These are phyloP conservation scores for Atherix ibis DNA, from an alignment of 2,888 invertebrate species.

Conservation along the genomic window DNA sequence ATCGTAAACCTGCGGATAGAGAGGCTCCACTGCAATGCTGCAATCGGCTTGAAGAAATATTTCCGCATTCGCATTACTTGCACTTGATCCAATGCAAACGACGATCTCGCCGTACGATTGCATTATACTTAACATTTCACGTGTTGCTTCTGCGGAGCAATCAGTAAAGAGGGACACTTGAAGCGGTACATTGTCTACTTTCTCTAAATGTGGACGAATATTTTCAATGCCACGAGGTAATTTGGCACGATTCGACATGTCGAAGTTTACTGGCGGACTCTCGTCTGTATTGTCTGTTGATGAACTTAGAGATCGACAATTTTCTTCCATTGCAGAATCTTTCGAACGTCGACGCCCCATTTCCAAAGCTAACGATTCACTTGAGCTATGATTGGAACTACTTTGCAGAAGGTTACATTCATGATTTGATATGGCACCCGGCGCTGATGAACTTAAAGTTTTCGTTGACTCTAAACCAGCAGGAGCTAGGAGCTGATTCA, in stretches of 20 bases:
- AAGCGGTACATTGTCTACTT: constrained; percentile 94
- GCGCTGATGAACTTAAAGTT: constrained; percentile 69
- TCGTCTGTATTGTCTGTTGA: constrained; percentile 82
- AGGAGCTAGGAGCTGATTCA: constrained; percentile 25
- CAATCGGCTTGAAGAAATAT: constrained; percentile 86
- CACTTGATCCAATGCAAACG: constrained; percentile 82
- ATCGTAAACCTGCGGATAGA: constrained; percentile 64
- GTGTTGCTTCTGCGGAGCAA: constrained; percentile 80
- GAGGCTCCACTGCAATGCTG: constrained; percentile 83
- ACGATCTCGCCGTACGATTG: constrained; percentile 91
- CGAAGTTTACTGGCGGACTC: constrained; percentile 80
- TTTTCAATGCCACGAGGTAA: constrained; percentile 92
- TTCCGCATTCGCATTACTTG: constrained; percentile 71
- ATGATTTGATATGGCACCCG: constrained; percentile 53
- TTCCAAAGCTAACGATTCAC: constrained; percentile 9
- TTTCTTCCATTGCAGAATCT: constrained; percentile 41
- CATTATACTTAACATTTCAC: constrained; percentile 90
- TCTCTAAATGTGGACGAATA: constrained; percentile 86
- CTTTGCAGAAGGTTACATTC: constrained; percentile 20
- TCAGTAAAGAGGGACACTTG: constrained; percentile 96
- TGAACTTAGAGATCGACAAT: constrained; percentile 69
- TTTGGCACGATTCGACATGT: constrained; percentile 86
- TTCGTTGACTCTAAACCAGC: constrained; percentile 49
- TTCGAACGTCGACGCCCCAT: constrained; percentile 33
- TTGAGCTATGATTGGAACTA: constrained; percentile 14